A percentile compares a stretch with the other conserved stretches of the same genome.
phyloP scores from a whole-genome alignment of 2,888 invertebrate species.

The Lasioglossum pauxillum region DNA sequence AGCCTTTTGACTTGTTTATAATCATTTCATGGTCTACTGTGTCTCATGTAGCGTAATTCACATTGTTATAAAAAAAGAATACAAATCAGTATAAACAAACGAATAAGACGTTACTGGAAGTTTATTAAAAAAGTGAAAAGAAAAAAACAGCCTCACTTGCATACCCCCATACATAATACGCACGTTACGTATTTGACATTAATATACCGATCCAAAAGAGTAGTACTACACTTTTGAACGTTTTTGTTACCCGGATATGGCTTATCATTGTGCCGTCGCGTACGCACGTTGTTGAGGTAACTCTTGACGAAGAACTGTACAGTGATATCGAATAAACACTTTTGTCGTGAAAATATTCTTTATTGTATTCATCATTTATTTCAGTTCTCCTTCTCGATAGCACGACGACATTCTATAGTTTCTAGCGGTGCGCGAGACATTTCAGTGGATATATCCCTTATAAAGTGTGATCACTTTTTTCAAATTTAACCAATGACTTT shows the following conservation, averaged over 20 bases:
- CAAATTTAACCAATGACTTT: too few species aligned
- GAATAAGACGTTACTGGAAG: slow-evolving; percentile 72
- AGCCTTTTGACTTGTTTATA: slow-evolving; percentile 72
- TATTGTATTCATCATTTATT: slow-evolving; percentile 14
- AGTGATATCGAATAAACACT: slow-evolving; percentile 84
- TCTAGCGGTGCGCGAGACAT: neutral
- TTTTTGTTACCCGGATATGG: slow-evolving; percentile 77
- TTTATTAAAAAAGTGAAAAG: slow-evolving; percentile 68
- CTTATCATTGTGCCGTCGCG: slow-evolving; percentile 82
- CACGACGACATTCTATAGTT: neutral
- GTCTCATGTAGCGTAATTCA: slow-evolving; percentile 81
- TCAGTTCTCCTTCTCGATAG: slow-evolving; percentile 30
- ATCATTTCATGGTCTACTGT: slow-evolving; percentile 82
- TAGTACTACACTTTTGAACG: slow-evolving; percentile 65
- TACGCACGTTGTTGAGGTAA: slow-evolving; percentile 81
- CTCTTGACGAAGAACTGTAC: slow-evolving; percentile 82
- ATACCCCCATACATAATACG: slow-evolving; percentile 43
- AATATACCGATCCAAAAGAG: slow-evolving; percentile 58
- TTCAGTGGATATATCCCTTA: too few species aligned
- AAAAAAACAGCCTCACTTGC: slow-evolving; percentile 67
- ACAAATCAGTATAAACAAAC: slow-evolving; percentile 71
- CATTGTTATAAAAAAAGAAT: slow-evolving; percentile 76
- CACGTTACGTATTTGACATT: slow-evolving; percentile 71
- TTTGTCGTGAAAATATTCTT: slow-evolving; percentile 79
- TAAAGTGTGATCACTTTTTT: too few species aligned